Base-by-base conservation (phyloP, 2,113 vertebrate species). In the Melospiza georgiana region DNA sequence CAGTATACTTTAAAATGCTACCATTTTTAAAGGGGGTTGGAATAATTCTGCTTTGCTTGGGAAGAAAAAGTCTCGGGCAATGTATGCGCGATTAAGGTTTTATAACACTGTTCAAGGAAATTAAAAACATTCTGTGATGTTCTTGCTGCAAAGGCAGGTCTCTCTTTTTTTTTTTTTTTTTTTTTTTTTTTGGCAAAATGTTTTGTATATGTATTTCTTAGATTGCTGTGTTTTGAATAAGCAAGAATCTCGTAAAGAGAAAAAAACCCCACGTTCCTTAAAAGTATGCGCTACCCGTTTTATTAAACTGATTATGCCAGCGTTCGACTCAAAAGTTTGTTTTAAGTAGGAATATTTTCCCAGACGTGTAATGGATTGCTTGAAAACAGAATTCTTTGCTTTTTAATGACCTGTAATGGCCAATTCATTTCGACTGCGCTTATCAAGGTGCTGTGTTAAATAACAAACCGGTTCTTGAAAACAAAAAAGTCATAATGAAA, bases 81-180 rank as follows among this genome's bases (percentile, higher is more conserved):
- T 72, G 84, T 84, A 88, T 11, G 85, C 74, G 78, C 94, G 96
- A 96, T 97, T 86, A 94, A 93, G 54, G 88, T 96, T 97, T 97
- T 96, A 95, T 97, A 98, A 97, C 80, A 80, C 83, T 97, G 95
- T 95, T 97, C 93, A 92, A 97, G 96, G 97, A 97, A 97, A 97
- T 95, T 94, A 97, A 97, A 94, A 98, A 97, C 97, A 96, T 94
- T 97, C 95, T 92, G 72, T 79, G 96, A 95, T 95, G 94, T 92
- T 97, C 97, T 96, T 91, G 48, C 73, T 54, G 93, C 37, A 83
- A 89, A 93, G 71, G 71, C 63, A 85, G 66, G 76, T 73, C 63
- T 66, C 10, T 23, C 35, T 35, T 35, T 14, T 49, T 49, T 48
- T 51, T 59, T 51, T 54, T 71, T 71, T 54, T 71, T 71, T 51